Evolutionary conservation across 1,140 invertebrate species (phyloP).

Genomic region (Brachionus rubens): DNA sequence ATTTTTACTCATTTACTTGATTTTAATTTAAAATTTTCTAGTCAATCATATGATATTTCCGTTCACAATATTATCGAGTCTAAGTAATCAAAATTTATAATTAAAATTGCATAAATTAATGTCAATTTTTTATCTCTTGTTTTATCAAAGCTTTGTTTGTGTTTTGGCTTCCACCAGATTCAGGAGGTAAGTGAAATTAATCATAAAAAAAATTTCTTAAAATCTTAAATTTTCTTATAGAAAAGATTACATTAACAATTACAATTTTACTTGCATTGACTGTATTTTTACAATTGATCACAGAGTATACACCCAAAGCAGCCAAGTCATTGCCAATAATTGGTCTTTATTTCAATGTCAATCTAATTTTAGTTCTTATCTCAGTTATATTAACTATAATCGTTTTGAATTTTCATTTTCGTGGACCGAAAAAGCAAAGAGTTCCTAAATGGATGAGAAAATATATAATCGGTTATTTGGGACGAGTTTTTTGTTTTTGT

Average conservation of each 20-base stretch:
- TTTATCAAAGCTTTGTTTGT: conserved; percentile 34
- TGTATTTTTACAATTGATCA: conserved; percentile 44
- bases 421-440: conserved; percentile 40
- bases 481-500: conserved; percentile 32
- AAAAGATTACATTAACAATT: conserved; percentile 46
- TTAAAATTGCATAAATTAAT: background rate
- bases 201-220: no score
- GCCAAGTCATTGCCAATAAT: conserved; percentile 35
- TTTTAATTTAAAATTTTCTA: background rate
- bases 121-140: background rate
- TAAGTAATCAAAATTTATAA: background rate
- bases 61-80: conserved; percentile 36
- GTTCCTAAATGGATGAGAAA: conserved; percentile 33
- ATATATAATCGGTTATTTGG: conserved; percentile 38
- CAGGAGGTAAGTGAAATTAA: conserved; percentile 27
- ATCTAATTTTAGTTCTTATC: conserved; percentile 40
- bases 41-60: conserved; percentile 47
- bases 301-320: conserved; percentile 45
- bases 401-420: conserved; percentile 45
- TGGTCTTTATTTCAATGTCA: conserved; percentile 45
- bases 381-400: conserved; percentile 41
- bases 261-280: conserved; percentile 45
- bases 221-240: background rate
- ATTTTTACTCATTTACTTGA: background rate
- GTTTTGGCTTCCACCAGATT: conserved; percentile 46